A percentile compares a stretch with the other conserved stretches of the same genome.
Conservation (phyloP, 2,888 invertebrate genomes). For the Reticulitermes lucifugus region DNA sequence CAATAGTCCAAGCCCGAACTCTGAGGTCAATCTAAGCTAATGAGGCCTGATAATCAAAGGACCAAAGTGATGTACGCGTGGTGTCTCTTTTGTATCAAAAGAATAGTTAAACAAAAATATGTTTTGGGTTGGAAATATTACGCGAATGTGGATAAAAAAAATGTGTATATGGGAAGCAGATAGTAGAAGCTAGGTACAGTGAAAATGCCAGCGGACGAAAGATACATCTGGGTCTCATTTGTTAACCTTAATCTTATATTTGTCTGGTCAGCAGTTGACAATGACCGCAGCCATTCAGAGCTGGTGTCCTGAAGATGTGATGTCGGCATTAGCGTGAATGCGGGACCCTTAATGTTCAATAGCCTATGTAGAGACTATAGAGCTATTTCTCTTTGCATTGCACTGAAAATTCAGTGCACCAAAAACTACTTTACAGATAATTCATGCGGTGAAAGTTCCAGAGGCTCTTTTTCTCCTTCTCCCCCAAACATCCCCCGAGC, state of each 20-base stretch:
- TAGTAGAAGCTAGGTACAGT: neutral
- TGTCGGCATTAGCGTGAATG: constrained; percentile 8
- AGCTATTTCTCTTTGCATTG: constrained; percentile 44
- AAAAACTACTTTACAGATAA: constrained; percentile 45
- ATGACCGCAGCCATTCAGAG: neutral
- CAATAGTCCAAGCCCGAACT: too few relatives aligned
- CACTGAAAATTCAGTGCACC: constrained; percentile 44
- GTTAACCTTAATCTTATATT: constrained; percentile 29
- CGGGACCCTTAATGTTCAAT: constrained; percentile 27
- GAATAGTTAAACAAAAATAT: neutral
- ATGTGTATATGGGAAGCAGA: neutral
- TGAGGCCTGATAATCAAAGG: neutral
- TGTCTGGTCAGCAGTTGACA: constrained; percentile 7
- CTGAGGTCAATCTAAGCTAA: too few relatives aligned
- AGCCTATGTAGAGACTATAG: constrained; percentile 34
- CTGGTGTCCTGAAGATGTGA: constrained; percentile 22
- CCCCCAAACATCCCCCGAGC: constrained; percentile 5
- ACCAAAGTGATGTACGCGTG: neutral
- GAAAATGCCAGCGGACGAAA: neutral
- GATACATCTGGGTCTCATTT: constrained; percentile 20
- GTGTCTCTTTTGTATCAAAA: neutral
- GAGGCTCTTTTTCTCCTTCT: constrained; percentile 27
- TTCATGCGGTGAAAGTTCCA: constrained; percentile 46
- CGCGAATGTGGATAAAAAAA: neutral
- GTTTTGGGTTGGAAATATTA: neutral